A percentile compares a stretch with the other conserved stretches of the same genome.
These are phyloP conservation scores for Manacus vitellinus DNA, from an alignment of 2,113 vertebrate species.

Conservation along the genomic window DNA sequence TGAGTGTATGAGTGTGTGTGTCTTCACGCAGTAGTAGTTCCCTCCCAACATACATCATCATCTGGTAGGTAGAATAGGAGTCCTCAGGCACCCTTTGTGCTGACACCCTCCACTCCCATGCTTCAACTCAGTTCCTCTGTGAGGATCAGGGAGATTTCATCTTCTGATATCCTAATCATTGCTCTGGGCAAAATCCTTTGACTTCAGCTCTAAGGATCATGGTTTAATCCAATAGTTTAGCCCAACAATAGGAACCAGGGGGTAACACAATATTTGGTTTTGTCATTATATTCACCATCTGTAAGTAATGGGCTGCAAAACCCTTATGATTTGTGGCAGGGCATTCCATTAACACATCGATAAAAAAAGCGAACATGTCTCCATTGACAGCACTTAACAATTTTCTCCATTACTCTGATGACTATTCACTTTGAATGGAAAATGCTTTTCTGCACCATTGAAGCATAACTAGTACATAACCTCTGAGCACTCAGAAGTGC, in stretches of 20 bases:
- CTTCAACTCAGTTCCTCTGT: neutral
- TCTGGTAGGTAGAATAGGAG: neutral
- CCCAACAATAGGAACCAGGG: neutral
- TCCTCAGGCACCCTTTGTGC: neutral
- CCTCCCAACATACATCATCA: neutral
- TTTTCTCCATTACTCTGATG: slow-evolving; percentile 23
- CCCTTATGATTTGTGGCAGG: neutral
- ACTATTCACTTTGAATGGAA: slow-evolving; percentile 11
- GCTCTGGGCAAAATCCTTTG: slow-evolving; percentile 2
- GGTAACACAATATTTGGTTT: slow-evolving; percentile 7
- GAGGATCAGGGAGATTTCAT: fast-evolving
- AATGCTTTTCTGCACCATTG: slow-evolving; percentile 16
- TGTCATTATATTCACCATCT: neutral
- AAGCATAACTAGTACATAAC: neutral
- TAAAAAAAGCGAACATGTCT: neutral
- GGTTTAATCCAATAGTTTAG: neutral
- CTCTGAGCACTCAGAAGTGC: neutral
- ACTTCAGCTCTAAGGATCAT: neutral
- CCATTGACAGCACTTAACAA: neutral
- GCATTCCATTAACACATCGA: neutral
- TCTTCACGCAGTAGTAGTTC: neutral
- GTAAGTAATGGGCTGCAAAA: neutral
- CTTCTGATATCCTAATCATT: neutral
- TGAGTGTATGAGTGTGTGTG: neutral
- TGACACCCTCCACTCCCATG: neutral